These are phyloP conservation scores for Struthidea cinerea DNA, from an alignment of 2,113 vertebrate species.

Conservation along the genomic window DNA sequence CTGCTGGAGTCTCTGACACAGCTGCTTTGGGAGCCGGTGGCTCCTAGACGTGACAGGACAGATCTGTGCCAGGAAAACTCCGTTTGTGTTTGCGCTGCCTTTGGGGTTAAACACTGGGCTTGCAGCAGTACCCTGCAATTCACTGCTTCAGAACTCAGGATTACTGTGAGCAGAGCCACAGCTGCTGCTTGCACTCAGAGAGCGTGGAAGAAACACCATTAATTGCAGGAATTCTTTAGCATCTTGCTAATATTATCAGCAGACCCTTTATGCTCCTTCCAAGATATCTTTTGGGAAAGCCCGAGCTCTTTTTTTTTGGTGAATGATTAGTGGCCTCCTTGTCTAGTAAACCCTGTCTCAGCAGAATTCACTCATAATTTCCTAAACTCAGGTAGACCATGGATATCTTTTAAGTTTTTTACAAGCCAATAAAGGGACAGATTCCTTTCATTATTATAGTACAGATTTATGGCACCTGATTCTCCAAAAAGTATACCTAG, in stretches of 20 bases:
- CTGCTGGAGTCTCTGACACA: not conserved
- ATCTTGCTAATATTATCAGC: not conserved
- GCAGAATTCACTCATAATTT: conserved; percentile 4
- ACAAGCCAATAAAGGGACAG: not conserved
- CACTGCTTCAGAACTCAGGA: not conserved
- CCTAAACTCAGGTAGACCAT: not conserved
- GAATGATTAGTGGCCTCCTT: not conserved
- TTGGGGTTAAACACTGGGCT: not conserved
- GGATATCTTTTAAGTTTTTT: not conserved
- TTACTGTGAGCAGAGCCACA: not conserved
- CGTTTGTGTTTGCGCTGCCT: not conserved
- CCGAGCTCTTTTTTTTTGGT: not conserved
- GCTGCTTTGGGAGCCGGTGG: not conserved
- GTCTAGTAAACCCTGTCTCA: not conserved
- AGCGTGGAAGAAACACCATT: not conserved
- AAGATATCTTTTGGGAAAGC: not conserved
- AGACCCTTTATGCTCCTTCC: not conserved
- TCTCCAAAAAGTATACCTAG: not conserved
- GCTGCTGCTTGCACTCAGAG: not conserved
- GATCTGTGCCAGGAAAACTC: not conserved
- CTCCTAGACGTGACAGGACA: not conserved
- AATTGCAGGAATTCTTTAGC: not conserved
- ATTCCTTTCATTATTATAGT: not conserved
- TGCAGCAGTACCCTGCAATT: not conserved
- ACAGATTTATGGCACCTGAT: not conserved